Conservation (phyloP, 1,140 invertebrate genomes). For the Cotesia chilonis region DNA sequence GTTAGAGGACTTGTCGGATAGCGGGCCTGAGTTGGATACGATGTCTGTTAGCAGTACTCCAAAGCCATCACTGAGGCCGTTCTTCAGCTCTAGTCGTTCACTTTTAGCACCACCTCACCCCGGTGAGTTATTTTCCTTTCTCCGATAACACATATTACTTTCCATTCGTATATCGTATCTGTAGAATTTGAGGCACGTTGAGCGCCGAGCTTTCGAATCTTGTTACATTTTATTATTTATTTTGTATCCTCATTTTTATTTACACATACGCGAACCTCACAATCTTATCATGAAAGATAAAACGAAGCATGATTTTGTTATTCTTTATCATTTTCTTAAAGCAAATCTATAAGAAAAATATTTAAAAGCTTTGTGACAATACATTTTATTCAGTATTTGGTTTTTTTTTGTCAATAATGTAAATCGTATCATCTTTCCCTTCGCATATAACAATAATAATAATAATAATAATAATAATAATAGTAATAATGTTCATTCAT, state of each 20-base stretch:
- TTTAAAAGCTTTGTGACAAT: slow-evolving; percentile 2
- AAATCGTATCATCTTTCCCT: slow-evolving; percentile 15
- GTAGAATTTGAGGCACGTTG: slow-evolving; percentile 44
- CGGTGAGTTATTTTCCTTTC: slow-evolving; percentile 56
- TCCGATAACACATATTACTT: not conserved
- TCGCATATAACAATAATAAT: not conserved
- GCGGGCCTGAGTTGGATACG: slow-evolving; percentile 92
- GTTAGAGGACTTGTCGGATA: slow-evolving; percentile 92
- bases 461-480: too few relatives aligned
- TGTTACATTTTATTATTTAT: slow-evolving; percentile 29
- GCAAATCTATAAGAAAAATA: too few relatives aligned
- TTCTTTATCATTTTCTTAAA: not conserved
- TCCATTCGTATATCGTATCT: slow-evolving; percentile 27
- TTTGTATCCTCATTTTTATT: slow-evolving; percentile 15
- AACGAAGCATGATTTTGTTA: slow-evolving; percentile 1
- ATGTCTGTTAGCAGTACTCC: slow-evolving; percentile 96
- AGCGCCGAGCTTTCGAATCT: slow-evolving; percentile 35
- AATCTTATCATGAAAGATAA: slow-evolving; percentile 1
- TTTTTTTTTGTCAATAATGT: slow-evolving; percentile 10
- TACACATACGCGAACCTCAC: not conserved
- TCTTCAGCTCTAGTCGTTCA: slow-evolving; percentile 90
- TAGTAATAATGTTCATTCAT: not conserved
- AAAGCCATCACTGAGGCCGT: slow-evolving; percentile 92
- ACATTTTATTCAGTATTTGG: not conserved
- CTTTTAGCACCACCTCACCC: slow-evolving; percentile 66